Percentiles rank a stretch among this genome's conserved stretches.
Conservation (phyloP, 2,888 invertebrate genomes). For the Colostygia pectinataria region DNA sequence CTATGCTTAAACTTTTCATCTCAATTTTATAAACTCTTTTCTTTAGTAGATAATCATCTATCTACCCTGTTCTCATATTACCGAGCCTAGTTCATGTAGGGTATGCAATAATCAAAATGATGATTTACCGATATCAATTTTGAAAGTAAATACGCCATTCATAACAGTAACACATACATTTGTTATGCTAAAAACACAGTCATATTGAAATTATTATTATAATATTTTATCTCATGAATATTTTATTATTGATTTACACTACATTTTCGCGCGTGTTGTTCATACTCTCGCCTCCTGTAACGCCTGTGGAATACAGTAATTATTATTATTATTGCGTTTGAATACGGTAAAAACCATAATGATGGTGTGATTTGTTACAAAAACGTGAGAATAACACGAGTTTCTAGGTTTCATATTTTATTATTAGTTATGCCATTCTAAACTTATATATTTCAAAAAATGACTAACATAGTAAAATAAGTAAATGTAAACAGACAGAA, state of each 20-base stretch:
- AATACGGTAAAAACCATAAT: not conserved
- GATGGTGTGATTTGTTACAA: not conserved
- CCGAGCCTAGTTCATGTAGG: no score
- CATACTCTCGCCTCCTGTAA: conserved; percentile 58
- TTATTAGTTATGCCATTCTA: not conserved
- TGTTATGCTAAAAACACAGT: no score
- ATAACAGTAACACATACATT: no score
- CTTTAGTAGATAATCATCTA: no score
- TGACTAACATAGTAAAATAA: not conserved
- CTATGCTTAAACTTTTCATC: no score
- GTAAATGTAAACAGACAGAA: no score
- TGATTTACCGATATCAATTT: no score
- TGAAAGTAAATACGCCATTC: no score
- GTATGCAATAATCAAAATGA: no score
- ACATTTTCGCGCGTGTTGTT: conserved; percentile 56
- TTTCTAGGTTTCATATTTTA: not conserved
- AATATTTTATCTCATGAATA: not conserved
- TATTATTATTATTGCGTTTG: not conserved
- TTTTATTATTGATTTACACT: conserved; percentile 36
- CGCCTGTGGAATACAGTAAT: conserved; percentile 40
- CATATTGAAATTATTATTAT: no score
- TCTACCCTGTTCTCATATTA: no score
- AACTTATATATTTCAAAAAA: not conserved
- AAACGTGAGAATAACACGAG: not conserved
- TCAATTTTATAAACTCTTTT: no score